These are phyloP conservation scores for Eustalomyia histrio DNA, from an alignment of 2,888 invertebrate species.

Conservation along the genomic window DNA sequence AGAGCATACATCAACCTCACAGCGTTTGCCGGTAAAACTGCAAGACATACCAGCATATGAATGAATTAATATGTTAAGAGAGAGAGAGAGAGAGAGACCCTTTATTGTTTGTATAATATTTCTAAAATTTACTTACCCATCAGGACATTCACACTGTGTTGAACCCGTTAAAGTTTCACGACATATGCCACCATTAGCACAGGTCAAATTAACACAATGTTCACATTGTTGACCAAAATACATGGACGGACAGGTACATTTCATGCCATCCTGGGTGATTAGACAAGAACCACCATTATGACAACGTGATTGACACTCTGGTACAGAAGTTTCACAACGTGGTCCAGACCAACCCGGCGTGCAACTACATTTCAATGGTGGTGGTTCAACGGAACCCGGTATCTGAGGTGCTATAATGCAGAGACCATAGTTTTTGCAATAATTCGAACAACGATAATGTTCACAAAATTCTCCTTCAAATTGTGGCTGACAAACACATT, in stretches of 20 bases:
- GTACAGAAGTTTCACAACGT: constrained; percentile 83
- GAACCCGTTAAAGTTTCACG: constrained; percentile 77
- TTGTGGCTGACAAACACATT: constrained; percentile 84
- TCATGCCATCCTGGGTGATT: constrained; percentile 76
- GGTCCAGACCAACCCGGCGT: constrained; percentile 84
- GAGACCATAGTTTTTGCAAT: constrained; percentile 83
- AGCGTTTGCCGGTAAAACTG: constrained; percentile 81
- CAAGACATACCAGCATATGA: too few relatives aligned
- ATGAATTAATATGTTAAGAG: too few relatives aligned
- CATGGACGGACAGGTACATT: constrained; percentile 81
- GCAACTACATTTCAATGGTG: constrained; percentile 82
- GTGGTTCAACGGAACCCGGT: constrained; percentile 74
- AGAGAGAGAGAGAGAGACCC: too few relatives aligned
- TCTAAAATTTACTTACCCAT: constrained; percentile 78
- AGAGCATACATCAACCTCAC: constrained; percentile 82
- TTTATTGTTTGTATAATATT: too few relatives aligned
- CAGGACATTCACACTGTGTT: constrained; percentile 81
- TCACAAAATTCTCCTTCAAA: constrained; percentile 86
- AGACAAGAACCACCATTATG: constrained; percentile 83
- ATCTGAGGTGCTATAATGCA: constrained; percentile 80
- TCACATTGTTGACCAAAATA: constrained; percentile 82
- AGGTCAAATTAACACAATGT: constrained; percentile 81
- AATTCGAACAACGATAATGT: constrained; percentile 85
- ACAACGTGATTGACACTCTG: constrained; percentile 82
- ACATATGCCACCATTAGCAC: constrained; percentile 84